Conservation (phyloP, 1,140 invertebrate genomes). For the Cherax destructor region DNA sequence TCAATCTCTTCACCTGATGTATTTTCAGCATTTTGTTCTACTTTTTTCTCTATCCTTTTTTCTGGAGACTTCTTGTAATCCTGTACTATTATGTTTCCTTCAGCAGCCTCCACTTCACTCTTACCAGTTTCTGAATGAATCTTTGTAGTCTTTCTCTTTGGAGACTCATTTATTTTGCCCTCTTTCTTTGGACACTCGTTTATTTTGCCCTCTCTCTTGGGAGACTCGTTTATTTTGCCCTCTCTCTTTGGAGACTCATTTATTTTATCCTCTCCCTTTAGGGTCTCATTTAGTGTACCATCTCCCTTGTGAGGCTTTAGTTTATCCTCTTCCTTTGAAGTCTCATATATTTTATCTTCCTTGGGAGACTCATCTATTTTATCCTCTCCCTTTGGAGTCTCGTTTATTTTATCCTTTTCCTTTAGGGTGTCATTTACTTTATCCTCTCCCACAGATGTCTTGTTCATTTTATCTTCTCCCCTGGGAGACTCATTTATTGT, state of each 20-base stretch:
- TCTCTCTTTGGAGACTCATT: too few species aligned
- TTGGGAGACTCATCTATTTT: too few species aligned
- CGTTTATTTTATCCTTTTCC: too few species aligned
- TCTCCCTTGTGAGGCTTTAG: too few species aligned
- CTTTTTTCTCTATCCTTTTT: not conserved
- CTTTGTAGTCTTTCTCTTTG: not conserved
- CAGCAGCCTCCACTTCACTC: not conserved
- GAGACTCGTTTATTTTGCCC: not conserved
- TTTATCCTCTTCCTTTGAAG: not conserved
- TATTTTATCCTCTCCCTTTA: too few species aligned
- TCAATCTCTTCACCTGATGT: not conserved
- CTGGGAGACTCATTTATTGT: too few species aligned
- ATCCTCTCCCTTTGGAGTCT: not conserved
- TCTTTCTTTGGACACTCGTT: too few species aligned
- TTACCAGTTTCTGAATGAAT: not conserved
- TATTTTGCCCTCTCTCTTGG: too few species aligned
- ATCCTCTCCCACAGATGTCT: too few species aligned
- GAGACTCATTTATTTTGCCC: not conserved
- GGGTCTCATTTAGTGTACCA: not conserved
- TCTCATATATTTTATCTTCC: not conserved
- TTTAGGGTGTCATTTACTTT: too few species aligned
- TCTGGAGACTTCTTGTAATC: not conserved
- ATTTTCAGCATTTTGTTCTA: not conserved
- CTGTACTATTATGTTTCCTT: not conserved
- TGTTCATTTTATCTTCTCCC: too few species aligned